Base-by-base conservation (phyloP, 2,888 invertebrate species). In the Boloria euphrosyne region DNA sequence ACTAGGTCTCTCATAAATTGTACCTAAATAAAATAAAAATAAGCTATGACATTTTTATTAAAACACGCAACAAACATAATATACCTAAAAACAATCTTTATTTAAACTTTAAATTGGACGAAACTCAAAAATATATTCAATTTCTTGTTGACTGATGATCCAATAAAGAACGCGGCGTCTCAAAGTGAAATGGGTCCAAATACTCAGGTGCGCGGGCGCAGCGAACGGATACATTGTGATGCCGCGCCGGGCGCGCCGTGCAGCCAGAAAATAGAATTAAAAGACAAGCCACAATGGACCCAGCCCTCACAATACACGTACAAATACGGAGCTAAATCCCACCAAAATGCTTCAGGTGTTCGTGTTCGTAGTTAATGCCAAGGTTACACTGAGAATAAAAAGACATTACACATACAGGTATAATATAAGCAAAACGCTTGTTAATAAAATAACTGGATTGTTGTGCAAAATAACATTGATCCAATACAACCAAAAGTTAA, bases 201-300 rank as follows among this genome's bases (percentile, higher is more conserved):
- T 89, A 88, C 89, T 88, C 89, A 89, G 89, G 89, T 89, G 89
- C 83, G 87, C 80, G 73, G 72, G 77, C 74, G 74, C 71, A 71
- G 62, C 71, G 66, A 74, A 71, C 76, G 75, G 78, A 81, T 84
- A 86, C 86, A 86, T 81, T 86, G 86, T 85, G 81, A 80, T 77
- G 79, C 75, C 78, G 74, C 78, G 75, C 76, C 76, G 74, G 72
- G 73, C 74, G 69, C 31, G 31, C 31, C 31, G 31, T 38, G 73
- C 80, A 73, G 77, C 79, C 81, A 79, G 74, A 74, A 78, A 89
- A 88, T 85, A 88, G 84, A 88, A 88, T 86, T 85, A 89, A 89
- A 90, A 86, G 83, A 83, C 64, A 64, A 64, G 77, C 82, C 82
- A 89, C 89, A 89, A 89, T 87, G 86, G 81, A 77, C 77, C 57